phyloP scores from a whole-genome alignment of 2,888 invertebrate species.

The Exephanes ischioxanthus region DNA sequence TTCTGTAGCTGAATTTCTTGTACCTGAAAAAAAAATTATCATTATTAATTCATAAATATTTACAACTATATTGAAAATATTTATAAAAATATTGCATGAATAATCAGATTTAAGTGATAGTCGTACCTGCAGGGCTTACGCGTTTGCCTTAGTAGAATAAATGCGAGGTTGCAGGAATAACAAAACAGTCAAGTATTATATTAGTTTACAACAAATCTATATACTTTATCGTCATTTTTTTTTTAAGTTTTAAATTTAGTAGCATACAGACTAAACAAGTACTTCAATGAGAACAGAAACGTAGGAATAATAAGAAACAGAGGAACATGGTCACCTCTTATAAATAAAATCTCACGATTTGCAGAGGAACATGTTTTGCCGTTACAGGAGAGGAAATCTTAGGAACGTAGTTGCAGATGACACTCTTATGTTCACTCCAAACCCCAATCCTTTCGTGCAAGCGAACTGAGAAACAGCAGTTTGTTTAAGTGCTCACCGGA shows the following conservation, averaged over 20 bases:
- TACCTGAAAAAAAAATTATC: not conserved
- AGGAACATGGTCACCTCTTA: not conserved
- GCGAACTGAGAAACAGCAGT: constrained; percentile 44
- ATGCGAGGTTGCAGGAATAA: too few species aligned
- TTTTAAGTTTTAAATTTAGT: not conserved
- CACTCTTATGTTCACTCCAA: constrained; percentile 9
- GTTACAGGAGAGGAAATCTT: constrained; percentile 1
- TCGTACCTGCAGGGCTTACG: not conserved
- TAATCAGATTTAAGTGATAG: not conserved
- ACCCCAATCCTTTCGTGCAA: constrained; percentile 19
- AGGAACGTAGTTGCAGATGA: not conserved
- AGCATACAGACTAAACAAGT: not conserved
- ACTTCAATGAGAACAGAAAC: not conserved
- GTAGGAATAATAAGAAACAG: not conserved
- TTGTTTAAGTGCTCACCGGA: constrained; percentile 35
- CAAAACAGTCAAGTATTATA: not conserved
- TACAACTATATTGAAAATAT: not conserved
- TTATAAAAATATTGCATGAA: not conserved
- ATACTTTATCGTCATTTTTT: not conserved
- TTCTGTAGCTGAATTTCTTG: not conserved
- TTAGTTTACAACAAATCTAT: not conserved
- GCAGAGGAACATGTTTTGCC: not conserved
- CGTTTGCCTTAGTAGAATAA: too few species aligned
- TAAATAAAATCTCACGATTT: not conserved
- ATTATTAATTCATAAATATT: not conserved